These are phyloP conservation scores for Mamestra configurata DNA, from an alignment of 1,140 invertebrate species.

Conservation along the genomic window DNA sequence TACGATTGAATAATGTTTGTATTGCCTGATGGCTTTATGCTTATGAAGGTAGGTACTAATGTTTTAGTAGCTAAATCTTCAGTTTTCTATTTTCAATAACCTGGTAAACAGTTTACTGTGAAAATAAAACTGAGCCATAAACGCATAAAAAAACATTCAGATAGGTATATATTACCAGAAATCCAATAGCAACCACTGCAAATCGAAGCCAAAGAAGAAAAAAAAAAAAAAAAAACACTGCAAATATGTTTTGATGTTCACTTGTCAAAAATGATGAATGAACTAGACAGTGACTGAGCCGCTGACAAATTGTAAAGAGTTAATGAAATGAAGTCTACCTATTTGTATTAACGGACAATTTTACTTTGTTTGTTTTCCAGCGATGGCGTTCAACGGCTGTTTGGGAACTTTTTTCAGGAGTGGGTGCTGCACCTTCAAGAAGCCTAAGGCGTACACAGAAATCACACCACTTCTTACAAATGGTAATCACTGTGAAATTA, in stretches of 20 bases:
- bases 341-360: neutral
- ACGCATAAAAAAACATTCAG: too few species aligned
- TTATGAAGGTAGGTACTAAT: neutral
- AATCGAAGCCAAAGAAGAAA: too few species aligned
- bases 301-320: neutral
- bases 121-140: too few species aligned
- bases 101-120: too few species aligned
- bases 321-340: too few species aligned
- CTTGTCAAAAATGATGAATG: neutral
- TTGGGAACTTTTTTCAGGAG: slow-evolving; percentile 70
- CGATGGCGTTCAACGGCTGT: slow-evolving; percentile 79
- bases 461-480: slow-evolving; percentile 74
- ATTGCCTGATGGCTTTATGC: neutral
- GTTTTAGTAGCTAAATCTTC: neutral
- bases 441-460: slow-evolving; percentile 76
- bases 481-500: slow-evolving; percentile 56
- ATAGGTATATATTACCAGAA: too few species aligned
- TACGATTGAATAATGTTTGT: neutral
- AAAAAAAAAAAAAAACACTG: too few species aligned
- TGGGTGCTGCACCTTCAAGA: slow-evolving; percentile 72
- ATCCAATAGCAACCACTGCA: too few species aligned
- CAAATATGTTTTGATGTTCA: neutral
- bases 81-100: too few species aligned
- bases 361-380: slow-evolving; percentile 60
- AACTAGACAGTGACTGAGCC: neutral